These are phyloP conservation scores for Merops nubicus DNA, from an alignment of 2,113 vertebrate genomes.

Conservation along the genomic window DNA sequence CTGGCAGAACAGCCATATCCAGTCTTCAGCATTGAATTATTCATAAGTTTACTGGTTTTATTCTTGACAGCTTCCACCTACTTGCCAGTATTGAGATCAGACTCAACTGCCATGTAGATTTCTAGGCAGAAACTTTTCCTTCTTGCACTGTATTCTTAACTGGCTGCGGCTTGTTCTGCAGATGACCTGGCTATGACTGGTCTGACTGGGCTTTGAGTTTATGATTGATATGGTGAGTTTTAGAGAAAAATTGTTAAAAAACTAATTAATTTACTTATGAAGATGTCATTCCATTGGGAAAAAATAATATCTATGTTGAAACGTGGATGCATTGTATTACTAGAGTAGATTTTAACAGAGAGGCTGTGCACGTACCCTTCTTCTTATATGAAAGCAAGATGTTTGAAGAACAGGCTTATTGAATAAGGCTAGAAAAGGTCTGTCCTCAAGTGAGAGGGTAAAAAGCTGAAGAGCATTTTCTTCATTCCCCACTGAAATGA, in stretches of 20 bases:
- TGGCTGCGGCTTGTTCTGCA: neutral
- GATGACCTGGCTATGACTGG: neutral
- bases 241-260: neutral
- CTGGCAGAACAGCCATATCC: neutral
- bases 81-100: neutral
- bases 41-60: neutral
- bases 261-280: neutral
- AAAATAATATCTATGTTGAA: neutral
- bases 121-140: neutral
- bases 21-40: neutral
- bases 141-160: neutral
- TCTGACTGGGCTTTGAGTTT: neutral
- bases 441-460: constrained; percentile 16
- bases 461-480: constrained; percentile 54
- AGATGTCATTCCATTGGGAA: neutral
- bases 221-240: neutral
- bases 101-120: neutral
- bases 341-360: neutral
- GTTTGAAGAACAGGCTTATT: constrained; percentile 5
- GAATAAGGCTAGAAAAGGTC: neutral
- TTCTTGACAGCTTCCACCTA: neutral
- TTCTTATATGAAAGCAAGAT: neutral
- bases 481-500: constrained; percentile 43
- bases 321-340: neutral
- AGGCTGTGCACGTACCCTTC: neutral